Evolutionary conservation across 2,888 invertebrate species (phyloP), one percentile per base, ranked within the genome.

Genomic region (Dendrolimus pini): DNA sequence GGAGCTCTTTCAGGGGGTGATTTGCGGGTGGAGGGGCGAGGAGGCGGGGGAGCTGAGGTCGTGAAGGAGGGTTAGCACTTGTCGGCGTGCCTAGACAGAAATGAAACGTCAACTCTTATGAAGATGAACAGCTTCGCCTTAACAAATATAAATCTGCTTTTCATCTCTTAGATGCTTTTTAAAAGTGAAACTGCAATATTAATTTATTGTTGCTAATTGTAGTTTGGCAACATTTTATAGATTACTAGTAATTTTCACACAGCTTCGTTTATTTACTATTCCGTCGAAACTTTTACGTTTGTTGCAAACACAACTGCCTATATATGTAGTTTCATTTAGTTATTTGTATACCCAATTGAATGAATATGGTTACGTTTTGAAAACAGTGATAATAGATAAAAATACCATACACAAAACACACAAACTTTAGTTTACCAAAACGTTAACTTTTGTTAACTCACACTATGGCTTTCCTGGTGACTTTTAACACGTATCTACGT

Each of bases 111-210:
- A 82, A 75, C 78, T 77, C 80, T 89, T 85, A 89, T 87, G 85
- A 90, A 89, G 89, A 89, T 82, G 86, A 86, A 89, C 87, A 89
- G 83, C 89, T 85, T 82, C 68, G 72, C 80, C 82, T 83, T 87
- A 89, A 88, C 87, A 85, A 85, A 82, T 86, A 89, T 89, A 87
- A 89, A 88, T 89, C 82, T 85, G 75, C 77, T 79, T 83, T 79
- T 80, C 82, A 80, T 80, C 77, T 75, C 67, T 70, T 69, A 73
- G 74, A 78, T 72, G 77, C 80, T 85, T 83, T 83, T 83, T 81
- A 75, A 79, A 77, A 75, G 75, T 77, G 74, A 30, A 30, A 71
- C 74, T 71, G 75, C 74, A 83, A 82, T 78, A 75, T 74, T 82
- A 81, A 84, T 84, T 83, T 83, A 83, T 82, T 70, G 76, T 75